A percentile compares a stretch with the other conserved stretches of the same genome.
Evolutionary conservation across 2,888 invertebrate species (phyloP).

Genomic region (Euplagia quadripunctaria): DNA sequence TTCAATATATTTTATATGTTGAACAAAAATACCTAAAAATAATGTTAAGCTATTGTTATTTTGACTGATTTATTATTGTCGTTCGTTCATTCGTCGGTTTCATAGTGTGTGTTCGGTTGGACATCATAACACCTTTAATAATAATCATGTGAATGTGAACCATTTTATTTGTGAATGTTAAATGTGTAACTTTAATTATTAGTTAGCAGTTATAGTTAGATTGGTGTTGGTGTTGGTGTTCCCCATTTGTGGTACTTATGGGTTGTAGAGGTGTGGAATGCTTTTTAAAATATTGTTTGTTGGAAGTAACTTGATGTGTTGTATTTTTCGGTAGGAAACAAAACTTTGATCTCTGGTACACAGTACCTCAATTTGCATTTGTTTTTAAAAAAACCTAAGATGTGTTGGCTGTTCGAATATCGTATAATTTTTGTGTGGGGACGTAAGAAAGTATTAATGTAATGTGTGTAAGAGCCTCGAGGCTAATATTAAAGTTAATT

Average conservation of each 20-base stretch:
- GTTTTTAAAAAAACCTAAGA: background rate
- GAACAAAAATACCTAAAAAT: too few relatives aligned
- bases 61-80: background rate
- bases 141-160: background rate
- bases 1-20: background rate
- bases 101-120: background rate
- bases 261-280: background rate
- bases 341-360: background rate
- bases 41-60: background rate
- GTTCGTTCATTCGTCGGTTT: too few relatives aligned
- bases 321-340: background rate
- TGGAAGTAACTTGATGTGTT: background rate
- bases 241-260: too few relatives aligned
- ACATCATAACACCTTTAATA: background rate
- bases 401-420: background rate
- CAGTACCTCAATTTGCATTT: background rate
- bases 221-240: background rate
- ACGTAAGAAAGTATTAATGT: background rate
- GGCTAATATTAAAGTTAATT: background rate
- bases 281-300: too few relatives aligned
- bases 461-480: background rate
- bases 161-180: background rate
- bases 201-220: background rate
- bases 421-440: background rate
- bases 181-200: background rate